Evolutionary conservation across 1,140 invertebrate species (phyloP), one percentile per base, ranked within the genome.

Genomic region (Colletes gigas): DNA sequence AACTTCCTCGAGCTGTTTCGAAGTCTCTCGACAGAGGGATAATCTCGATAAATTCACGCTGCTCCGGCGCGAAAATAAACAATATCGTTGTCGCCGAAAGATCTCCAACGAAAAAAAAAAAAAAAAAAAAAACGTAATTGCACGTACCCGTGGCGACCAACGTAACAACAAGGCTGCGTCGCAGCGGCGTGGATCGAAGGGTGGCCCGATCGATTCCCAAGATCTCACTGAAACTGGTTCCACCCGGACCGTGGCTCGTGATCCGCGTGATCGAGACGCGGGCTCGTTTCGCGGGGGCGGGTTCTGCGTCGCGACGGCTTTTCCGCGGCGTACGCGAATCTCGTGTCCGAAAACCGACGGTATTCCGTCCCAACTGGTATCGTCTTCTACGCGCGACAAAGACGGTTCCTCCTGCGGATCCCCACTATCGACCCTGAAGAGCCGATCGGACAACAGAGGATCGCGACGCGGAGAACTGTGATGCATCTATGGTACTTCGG

Each of bases 341-440:
- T 86, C 83, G 86, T 88, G 89, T 89, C 87, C 88, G 90, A 88
- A 89, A 92, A 91, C 85, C 77, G 65, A 73, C 70, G 76, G 68
- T 89, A 88, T 88, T 83, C 79, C 83, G 84, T 83, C 78, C 66
- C 82, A 77, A 92, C 92, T 92, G 91, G 89, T 78, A 81, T 86
- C 73, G 7, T 50, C 74, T 81, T 65, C 71, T 72, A 83, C 82
- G 57, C 78, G 80, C 81, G 71, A 81, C 72, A 76, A 44, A 70
- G 66, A 81, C 65, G 81, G 84, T 68, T 81, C 75, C 80, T 71
- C 65, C 82, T 68, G 81, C 19, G 52, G 54, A 66, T 76, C 89
- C 90, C 89, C 88, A 88, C 89, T 81, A 85, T 83, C 30, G 71
- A 71, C 50, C 74, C 62, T 75, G 67, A 89, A 81, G 82, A 86